These are phyloP conservation scores for Temnothorax nylanderi DNA, from an alignment of 1,140 invertebrate species.

Conservation along the genomic window DNA sequence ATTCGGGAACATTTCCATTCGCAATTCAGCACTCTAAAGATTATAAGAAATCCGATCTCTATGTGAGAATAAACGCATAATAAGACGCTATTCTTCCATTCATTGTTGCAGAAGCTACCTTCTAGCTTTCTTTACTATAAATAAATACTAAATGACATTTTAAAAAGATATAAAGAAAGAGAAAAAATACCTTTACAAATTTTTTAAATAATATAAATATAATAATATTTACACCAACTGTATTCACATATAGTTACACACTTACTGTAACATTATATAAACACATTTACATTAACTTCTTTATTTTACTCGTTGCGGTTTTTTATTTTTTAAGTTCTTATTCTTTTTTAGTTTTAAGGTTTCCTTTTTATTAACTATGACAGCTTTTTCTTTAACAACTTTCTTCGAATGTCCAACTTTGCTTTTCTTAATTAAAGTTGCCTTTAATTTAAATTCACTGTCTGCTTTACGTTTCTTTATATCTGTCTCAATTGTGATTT, in stretches of 20 bases:
- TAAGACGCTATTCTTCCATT: not conserved
- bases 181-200: not conserved
- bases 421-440: constrained; percentile 24
- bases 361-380: not conserved
- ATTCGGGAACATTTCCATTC: constrained; percentile 47
- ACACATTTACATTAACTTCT: not conserved
- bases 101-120: not conserved
- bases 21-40: constrained; percentile 77
- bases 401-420: constrained; percentile 43
- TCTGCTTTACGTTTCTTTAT: constrained; percentile 47
- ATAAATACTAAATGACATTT: not conserved
- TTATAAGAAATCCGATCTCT: constrained; percentile 76
- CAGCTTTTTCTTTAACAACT: constrained; percentile 14
- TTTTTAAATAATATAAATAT: constrained; percentile 4
- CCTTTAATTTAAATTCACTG: not conserved
- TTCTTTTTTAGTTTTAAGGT: constrained; percentile 18
- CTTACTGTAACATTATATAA: not conserved
- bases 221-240: not conserved
- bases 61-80: constrained; percentile 8
- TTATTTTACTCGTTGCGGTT: not conserved
- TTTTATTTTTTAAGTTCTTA: constrained; percentile 22
- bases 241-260: not conserved
- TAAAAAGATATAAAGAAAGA: not conserved
- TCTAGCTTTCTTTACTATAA: not conserved
- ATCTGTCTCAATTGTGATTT: not conserved